These are phyloP conservation scores for Ormyrus pomaceus DNA, from an alignment of 2,888 invertebrate genomes.

Conservation along the genomic window DNA sequence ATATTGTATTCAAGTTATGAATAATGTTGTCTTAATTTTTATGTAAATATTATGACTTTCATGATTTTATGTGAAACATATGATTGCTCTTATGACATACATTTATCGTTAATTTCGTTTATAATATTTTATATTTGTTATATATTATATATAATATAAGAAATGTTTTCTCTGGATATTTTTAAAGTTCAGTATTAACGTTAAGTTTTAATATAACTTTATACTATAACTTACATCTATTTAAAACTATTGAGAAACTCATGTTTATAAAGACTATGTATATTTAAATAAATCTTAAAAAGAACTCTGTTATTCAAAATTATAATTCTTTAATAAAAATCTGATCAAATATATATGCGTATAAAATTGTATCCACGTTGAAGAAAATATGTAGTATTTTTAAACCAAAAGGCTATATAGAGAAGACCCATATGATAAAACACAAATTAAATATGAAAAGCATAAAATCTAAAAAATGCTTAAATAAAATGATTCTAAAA, in stretches of 20 bases:
- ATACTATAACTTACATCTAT: too few relatives aligned
- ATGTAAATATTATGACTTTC: conserved; percentile 11
- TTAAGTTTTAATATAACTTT: too few relatives aligned
- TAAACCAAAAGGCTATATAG: conserved; percentile 5
- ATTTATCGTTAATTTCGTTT: background rate
- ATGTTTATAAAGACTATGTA: too few relatives aligned
- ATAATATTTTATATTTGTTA: background rate
- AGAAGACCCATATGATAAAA: conserved; percentile 20
- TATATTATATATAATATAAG: background rate
- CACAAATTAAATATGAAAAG: conserved; percentile 27
- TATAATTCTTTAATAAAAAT: conserved; percentile 1
- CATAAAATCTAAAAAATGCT: conserved; percentile 52
- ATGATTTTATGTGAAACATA: conserved; percentile 17
- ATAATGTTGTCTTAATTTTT: conserved; percentile 1
- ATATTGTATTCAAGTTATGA: background rate
- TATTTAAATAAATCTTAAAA: too few relatives aligned
- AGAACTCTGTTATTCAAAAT: too few relatives aligned
- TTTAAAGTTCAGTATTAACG: too few relatives aligned
- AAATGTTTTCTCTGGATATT: background rate
- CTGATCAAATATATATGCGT: background rate
- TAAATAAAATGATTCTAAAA: conserved; percentile 52
- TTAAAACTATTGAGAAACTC: too few relatives aligned
- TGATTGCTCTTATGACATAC: background rate
- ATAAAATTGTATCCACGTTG: background rate
- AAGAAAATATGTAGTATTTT: conserved; percentile 29